phyloP scores from a whole-genome alignment of 2,797 vertebrate species.

The Lophius americanus region DNA sequence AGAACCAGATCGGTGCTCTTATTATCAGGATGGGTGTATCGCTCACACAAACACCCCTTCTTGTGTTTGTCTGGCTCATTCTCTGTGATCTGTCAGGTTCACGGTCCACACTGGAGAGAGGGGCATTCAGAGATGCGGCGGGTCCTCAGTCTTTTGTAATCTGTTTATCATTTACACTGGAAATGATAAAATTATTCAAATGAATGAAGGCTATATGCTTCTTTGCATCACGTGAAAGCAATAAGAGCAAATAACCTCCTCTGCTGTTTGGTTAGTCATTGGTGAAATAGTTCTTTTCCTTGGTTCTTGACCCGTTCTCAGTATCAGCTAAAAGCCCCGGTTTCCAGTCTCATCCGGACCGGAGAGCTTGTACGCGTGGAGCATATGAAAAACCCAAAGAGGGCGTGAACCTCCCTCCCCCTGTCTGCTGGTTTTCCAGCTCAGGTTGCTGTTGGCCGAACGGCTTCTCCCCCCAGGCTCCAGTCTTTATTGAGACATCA shows the following conservation, averaged over 20 bases:
- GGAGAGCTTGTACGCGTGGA: background rate
- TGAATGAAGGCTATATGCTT: background rate
- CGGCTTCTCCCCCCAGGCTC: constrained; percentile 23
- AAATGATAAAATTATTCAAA: no score
- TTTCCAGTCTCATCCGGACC: constrained; percentile 1
- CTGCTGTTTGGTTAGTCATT: background rate
- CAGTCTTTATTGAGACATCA: constrained; percentile 71
- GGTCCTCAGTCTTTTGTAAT: no score
- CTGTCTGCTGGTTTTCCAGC: constrained; percentile 24
- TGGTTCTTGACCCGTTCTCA: background rate
- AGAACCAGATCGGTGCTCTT: no score
- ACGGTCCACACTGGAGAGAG: no score
- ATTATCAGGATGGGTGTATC: no score
- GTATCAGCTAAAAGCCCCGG: background rate
- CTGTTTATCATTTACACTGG: no score
- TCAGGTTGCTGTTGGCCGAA: constrained; percentile 27
- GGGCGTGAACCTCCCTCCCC: constrained; percentile 21
- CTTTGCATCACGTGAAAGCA: background rate
- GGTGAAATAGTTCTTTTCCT: background rate
- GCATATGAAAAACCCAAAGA: constrained; percentile 17
- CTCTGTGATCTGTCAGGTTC: no score
- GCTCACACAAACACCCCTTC: no score
- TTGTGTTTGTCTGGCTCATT: no score
- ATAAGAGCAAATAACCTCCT: background rate
- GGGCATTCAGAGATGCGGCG: no score